phyloP scores from a whole-genome alignment of 2,888 invertebrate species.

The Tetramorium bicarinatum region DNA sequence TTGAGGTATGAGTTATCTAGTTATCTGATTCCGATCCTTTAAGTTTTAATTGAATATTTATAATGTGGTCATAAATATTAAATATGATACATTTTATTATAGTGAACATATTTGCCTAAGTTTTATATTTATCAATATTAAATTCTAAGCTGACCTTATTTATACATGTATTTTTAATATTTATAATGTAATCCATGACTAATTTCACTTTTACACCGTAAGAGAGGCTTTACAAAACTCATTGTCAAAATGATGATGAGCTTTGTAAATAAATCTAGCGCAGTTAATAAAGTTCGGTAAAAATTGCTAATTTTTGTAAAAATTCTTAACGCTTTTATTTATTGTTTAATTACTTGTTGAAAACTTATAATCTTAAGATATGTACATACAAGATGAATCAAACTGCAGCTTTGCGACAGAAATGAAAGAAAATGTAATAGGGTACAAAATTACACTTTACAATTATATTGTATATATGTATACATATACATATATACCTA shows the following conservation, averaged over 20 bases:
- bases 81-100: background rate
- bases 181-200: slow-evolving; percentile 7
- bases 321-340: slow-evolving; percentile 1
- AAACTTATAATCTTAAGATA: slow-evolving; percentile 1
- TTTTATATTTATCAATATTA: slow-evolving; percentile 17
- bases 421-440: background rate
- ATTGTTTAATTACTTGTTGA: background rate
- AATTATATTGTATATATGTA: background rate
- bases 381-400: background rate
- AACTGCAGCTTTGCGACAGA: background rate
- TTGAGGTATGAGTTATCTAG: slow-evolving; percentile 49
- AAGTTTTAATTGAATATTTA: slow-evolving; percentile 5
- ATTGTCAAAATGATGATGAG: background rate
- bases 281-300: background rate
- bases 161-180: background rate
- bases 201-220: background rate
- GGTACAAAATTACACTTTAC: slow-evolving; percentile 6
- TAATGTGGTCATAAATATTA: background rate
- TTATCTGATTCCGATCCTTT: background rate
- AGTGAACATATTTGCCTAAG: slow-evolving; percentile 12
- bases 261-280: background rate
- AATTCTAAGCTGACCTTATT: slow-evolving; percentile 1
- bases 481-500: too few species aligned
- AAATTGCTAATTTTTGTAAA: background rate
- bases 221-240: background rate